phyloP scores from a whole-genome alignment of 2,888 invertebrate species.

The Cheilosia urbana region DNA sequence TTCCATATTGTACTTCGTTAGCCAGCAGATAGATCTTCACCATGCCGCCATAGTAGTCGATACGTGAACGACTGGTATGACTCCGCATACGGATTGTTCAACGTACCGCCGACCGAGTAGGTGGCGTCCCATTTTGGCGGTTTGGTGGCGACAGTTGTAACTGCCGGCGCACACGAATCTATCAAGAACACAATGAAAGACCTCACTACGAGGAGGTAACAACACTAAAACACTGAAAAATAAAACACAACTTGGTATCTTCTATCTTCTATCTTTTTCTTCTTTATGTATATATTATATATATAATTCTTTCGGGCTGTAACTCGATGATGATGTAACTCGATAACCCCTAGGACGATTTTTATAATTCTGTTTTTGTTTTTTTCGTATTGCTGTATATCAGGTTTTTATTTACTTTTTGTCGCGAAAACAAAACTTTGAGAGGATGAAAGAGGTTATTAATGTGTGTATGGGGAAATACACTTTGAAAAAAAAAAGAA shows the following conservation, averaged over 20 bases:
- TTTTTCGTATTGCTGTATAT: too few relatives aligned
- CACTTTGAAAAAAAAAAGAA: too few relatives aligned
- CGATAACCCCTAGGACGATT: too few relatives aligned
- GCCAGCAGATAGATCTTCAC: conserved; percentile 95
- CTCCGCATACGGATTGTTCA: conserved; percentile 97
- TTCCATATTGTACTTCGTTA: conserved; percentile 87
- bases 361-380: too few relatives aligned
- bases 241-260: background rate
- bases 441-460: too few relatives aligned
- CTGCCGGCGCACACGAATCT: conserved; percentile 41
- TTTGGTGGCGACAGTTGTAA: conserved; percentile 80
- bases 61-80: conserved; percentile 92
- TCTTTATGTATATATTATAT: too few relatives aligned
- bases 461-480: too few relatives aligned
- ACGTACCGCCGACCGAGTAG: conserved; percentile 90
- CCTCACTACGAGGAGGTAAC: conserved; percentile 43
- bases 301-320: too few relatives aligned
- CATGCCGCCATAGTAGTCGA: conserved; percentile 98
- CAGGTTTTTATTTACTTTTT: too few relatives aligned
- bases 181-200: conserved; percentile 41
- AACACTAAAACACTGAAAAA: conserved; percentile 14
- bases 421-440: too few relatives aligned
- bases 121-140: conserved; percentile 88
- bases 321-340: too few relatives aligned
- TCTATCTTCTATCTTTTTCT: conserved; percentile 11